Evolutionary conservation across 2,113 vertebrate species (phyloP).

Genomic region (Numenius arquata): DNA sequence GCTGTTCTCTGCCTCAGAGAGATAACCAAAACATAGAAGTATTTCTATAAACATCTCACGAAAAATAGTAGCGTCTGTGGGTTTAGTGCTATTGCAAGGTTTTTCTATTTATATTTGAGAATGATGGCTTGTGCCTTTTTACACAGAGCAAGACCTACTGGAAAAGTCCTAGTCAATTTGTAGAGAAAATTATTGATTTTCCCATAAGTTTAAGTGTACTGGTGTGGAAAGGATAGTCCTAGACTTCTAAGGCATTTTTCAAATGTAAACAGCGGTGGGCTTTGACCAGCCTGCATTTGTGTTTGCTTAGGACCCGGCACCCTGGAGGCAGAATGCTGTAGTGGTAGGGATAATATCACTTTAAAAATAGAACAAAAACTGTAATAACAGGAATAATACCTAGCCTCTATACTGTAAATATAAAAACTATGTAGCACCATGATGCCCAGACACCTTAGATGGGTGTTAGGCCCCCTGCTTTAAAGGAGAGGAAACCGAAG

Average conservation of each 20-base stretch:
- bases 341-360: not conserved
- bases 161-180: not conserved
- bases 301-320: conserved; percentile 1
- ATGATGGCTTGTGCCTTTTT: not conserved
- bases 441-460: not conserved
- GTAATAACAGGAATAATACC: not conserved
- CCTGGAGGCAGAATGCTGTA: not conserved
- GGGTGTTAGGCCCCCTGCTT: not conserved
- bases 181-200: conserved; percentile 37
- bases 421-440: fast-evolving
- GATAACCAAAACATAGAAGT: not conserved
- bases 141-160: not conserved
- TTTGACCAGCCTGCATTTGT: not conserved
- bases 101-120: not conserved
- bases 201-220: not conserved
- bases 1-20: not conserved
- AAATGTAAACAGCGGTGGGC: not conserved
- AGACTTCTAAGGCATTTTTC: conserved; percentile 8
- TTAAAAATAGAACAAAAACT: not conserved
- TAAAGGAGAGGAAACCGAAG: not conserved
- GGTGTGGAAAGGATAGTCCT: not conserved
- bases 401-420: not conserved
- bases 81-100: not conserved
- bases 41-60: not conserved
- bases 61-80: not conserved